Evolutionary conservation across 1,140 invertebrate genomes (phyloP), one percentile per base, ranked within the genome.

Genomic region (Drosophila malerkotliana): DNA sequence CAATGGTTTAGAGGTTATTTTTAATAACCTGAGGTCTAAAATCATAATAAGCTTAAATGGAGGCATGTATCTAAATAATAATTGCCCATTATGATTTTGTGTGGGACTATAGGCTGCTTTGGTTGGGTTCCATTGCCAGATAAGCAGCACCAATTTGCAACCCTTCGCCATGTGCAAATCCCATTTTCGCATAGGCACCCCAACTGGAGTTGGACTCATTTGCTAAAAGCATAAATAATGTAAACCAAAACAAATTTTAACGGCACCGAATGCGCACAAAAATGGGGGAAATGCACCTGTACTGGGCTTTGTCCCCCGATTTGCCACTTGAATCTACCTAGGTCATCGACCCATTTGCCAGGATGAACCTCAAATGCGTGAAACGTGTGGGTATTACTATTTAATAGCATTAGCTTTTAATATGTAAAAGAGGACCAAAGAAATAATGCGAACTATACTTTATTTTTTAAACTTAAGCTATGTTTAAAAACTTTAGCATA

Each of bases 331-430:
- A 15, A 15, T 56, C 47, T 34, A 55, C 63, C 41, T 28, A 37
- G 51, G 45, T 53, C 51, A 53, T 26, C 34, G 75, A 45, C 47
- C 49, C 34, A 24, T 26, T 39, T 30, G 48, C 12, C 34, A 21
- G 44, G 44, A 47, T 18, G 44, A 47, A 10, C 44, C 44, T 9
- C 26, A 15, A 61, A 39, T 47, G 53, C 39, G 57, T 47, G 78
- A 41, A 77, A 61, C 74, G 78, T 85, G 78, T 60, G 78, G 77
- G 69, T 71, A 75, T 85, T 72, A 75, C 57, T 47, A 69, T 85
- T 87, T 78, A 82, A 82, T 82, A 52, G 74, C 59, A 87, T 85
- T 87, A 82, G 67, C 58, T 64, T 74, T 54, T 82, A 82, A 87
- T 82, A 72, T 75, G 78, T 72, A 68, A 48, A 71, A 77, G 55